Conservation (phyloP, 2,113 vertebrate genomes). For the Furnarius figulus region DNA sequence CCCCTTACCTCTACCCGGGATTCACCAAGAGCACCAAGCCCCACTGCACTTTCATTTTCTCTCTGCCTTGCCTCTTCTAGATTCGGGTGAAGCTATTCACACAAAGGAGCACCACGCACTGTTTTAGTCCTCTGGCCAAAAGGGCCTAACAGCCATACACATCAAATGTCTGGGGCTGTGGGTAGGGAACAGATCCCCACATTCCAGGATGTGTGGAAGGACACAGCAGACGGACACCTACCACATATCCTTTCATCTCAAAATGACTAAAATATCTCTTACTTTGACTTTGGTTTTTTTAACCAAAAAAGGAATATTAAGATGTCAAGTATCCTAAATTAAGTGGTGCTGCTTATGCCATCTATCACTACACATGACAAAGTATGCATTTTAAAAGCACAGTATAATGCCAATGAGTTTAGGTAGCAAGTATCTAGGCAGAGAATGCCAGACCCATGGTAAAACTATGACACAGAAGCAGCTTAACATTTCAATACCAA, state of each 20-base stretch:
- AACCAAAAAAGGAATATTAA: neutral
- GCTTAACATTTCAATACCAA: neutral
- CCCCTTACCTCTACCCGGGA: neutral
- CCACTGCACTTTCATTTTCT: neutral
- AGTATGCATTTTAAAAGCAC: neutral
- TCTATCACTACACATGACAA: neutral
- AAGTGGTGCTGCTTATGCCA: neutral
- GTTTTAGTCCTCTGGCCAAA: neutral
- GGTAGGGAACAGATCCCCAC: neutral
- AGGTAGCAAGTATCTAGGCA: neutral
- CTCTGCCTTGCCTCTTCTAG: neutral
- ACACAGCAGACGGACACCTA: neutral
- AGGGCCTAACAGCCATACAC: rapidly evolving
- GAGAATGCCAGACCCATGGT: neutral
- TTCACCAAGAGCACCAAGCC: neutral
- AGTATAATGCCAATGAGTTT: neutral
- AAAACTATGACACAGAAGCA: neutral
- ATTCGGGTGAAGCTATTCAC: neutral
- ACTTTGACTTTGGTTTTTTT: neutral
- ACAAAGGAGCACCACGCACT: neutral
- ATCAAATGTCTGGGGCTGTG: rapidly evolving
- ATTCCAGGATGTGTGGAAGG: neutral
- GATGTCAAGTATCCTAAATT: neutral
- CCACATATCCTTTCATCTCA: neutral
- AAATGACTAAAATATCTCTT: neutral